These are phyloP conservation scores for Toxonevra muliebris DNA, from an alignment of 2,888 invertebrate genomes.

Conservation along the genomic window DNA sequence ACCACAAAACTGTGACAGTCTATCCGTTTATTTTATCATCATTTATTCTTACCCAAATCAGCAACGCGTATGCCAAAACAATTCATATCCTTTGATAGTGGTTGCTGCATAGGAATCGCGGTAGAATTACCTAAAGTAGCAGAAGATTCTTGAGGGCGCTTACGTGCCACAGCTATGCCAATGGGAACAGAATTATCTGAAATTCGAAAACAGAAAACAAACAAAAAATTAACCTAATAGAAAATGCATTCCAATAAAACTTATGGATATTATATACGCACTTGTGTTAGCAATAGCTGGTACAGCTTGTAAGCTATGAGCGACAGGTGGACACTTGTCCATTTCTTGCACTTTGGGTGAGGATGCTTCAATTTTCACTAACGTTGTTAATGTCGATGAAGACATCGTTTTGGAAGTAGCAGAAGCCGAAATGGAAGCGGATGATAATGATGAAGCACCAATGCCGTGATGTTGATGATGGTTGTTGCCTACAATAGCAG, in stretches of 20 bases:
- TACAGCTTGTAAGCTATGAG: conserved; percentile 34
- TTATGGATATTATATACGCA: conserved; percentile 34
- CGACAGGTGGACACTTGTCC: conserved; percentile 48
- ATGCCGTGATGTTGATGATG: conserved; percentile 30
- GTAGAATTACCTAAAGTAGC: conserved; percentile 57
- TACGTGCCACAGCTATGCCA: conserved; percentile 85
- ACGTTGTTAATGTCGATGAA: conserved; percentile 57
- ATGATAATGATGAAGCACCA: conserved; percentile 46
- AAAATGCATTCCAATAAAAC: conserved; percentile 12
- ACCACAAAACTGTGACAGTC: too few species aligned
- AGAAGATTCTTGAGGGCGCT: conserved; percentile 68
- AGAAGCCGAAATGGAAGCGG: conserved; percentile 50
- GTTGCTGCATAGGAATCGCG: conserved; percentile 54
- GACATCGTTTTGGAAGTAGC: conserved; percentile 58
- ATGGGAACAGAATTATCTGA: conserved; percentile 76
- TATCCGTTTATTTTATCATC: too few species aligned
- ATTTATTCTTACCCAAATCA: conserved; percentile 59
- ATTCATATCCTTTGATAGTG: conserved; percentile 63
- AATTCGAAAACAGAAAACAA: conserved; percentile 24
- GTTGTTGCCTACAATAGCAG: conserved; percentile 28
- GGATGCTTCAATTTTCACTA: conserved; percentile 64
- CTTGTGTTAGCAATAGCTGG: conserved; percentile 46
- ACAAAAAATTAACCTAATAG: conserved; percentile 23
- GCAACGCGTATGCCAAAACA: conserved; percentile 64
- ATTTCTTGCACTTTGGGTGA: conserved; percentile 61